A percentile compares a stretch with the other conserved stretches of the same genome.
These are phyloP conservation scores for Phyllotis vaccarum DNA, from an alignment of 2,797 vertebrate genomes.

Conservation along the genomic window DNA sequence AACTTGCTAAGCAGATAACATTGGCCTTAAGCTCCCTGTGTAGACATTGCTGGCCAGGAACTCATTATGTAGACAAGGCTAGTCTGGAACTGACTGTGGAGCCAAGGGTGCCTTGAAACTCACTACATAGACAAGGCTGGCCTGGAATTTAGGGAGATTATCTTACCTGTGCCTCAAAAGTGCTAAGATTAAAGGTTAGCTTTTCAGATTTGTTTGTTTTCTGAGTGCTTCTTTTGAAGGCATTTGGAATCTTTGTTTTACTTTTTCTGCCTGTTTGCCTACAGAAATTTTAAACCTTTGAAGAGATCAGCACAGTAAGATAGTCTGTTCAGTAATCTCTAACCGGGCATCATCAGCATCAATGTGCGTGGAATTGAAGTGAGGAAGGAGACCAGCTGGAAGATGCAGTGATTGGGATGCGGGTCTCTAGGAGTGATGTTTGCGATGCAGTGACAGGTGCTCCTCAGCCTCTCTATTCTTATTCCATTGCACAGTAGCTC, in stretches of 20 bases:
- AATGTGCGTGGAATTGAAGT: neutral
- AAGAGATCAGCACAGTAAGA: neutral
- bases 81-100: neutral
- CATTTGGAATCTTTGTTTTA: neutral
- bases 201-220: neutral
- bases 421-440: neutral
- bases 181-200: neutral
- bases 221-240: slow-evolving; percentile 23
- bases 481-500: neutral
- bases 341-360: neutral
- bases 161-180: too few species aligned
- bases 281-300: neutral
- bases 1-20: neutral
- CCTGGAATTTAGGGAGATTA: neutral
- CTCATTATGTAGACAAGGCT: neutral
- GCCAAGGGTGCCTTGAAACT: neutral
- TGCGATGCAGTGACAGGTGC: neutral
- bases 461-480: neutral
- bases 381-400: neutral
- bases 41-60: neutral
- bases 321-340: neutral
- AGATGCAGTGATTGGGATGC: neutral
- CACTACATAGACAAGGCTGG: neutral
- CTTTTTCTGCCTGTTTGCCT: neutral
- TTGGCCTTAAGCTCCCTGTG: neutral